These are phyloP conservation scores for Temnothorax ravouxi DNA, from an alignment of 2,888 invertebrate genomes.

Conservation along the genomic window DNA sequence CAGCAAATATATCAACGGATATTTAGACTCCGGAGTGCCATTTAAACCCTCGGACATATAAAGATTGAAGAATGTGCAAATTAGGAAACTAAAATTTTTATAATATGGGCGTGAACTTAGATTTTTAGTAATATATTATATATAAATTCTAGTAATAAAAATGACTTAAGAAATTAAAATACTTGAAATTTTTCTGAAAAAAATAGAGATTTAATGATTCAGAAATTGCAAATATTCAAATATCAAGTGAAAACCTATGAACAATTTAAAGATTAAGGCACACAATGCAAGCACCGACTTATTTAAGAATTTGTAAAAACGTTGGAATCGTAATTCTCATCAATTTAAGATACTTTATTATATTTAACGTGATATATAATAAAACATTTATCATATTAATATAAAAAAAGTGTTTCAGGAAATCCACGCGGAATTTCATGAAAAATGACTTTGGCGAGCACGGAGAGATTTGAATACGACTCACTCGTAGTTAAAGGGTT, in stretches of 20 bases:
- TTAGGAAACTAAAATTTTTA: not conserved
- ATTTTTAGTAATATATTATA: not conserved
- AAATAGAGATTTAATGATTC: not conserved
- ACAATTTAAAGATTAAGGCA: not conserved
- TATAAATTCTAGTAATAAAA: not conserved
- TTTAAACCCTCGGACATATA: not conserved
- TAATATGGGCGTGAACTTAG: not conserved
- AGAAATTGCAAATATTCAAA: not conserved
- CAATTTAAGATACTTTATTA: not conserved
- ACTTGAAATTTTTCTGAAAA: not conserved
- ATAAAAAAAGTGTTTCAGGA: not conserved
- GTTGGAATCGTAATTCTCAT: not conserved
- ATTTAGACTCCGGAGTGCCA: not conserved
- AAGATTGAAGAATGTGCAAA: not conserved
- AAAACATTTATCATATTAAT: conserved; percentile 24
- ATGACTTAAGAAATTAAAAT: not conserved
- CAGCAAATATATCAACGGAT: conserved; percentile 2
- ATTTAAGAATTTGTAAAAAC: not conserved
- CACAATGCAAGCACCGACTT: not conserved
- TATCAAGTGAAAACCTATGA: too few relatives aligned
- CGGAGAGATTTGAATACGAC: conserved; percentile 44
- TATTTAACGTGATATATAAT: not conserved
- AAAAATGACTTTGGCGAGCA: conserved; percentile 39
- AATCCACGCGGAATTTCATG: conserved; percentile 19
- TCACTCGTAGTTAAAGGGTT: conserved; percentile 53